A percentile compares a stretch with the other conserved stretches of the same genome.
phyloP scores from a whole-genome alignment of 2,113 vertebrate species.

The Sphyrna mokarran region DNA sequence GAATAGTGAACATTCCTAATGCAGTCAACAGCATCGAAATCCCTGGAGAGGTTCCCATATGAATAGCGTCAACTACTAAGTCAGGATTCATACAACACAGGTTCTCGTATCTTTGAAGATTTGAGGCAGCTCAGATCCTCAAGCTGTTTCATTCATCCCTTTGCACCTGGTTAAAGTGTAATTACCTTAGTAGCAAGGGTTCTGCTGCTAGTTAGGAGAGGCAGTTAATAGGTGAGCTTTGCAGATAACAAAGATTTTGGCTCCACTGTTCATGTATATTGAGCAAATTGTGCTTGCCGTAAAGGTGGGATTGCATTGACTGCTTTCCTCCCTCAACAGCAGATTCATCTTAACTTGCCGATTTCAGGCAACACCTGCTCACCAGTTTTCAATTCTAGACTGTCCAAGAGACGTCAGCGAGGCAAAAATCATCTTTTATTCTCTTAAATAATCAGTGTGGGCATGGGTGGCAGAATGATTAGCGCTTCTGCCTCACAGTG shows the following conservation, averaged over 20 bases:
- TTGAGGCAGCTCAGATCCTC: no score
- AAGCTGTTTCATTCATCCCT: no score
- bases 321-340: not conserved
- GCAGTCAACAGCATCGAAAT: conserved; percentile 68
- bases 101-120: not conserved
- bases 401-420: not conserved
- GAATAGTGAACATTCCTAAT: conserved; percentile 67
- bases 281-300: no score
- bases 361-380: not conserved
- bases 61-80: not conserved
- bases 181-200: no score
- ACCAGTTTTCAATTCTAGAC: not conserved
- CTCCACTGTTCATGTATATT: no score
- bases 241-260: no score
- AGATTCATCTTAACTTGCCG: not conserved
- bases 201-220: no score
- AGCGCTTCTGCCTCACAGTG: no score
- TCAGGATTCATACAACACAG: not conserved
- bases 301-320: not conserved
- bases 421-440: not conserved
- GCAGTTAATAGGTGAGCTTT: no score
- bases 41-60: conserved; percentile 45
- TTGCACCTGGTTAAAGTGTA: no score
- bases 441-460: not conserved
- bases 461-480: no score